phyloP scores from a whole-genome alignment of 1,140 invertebrate genomes.

The Eupeodes corollae region DNA sequence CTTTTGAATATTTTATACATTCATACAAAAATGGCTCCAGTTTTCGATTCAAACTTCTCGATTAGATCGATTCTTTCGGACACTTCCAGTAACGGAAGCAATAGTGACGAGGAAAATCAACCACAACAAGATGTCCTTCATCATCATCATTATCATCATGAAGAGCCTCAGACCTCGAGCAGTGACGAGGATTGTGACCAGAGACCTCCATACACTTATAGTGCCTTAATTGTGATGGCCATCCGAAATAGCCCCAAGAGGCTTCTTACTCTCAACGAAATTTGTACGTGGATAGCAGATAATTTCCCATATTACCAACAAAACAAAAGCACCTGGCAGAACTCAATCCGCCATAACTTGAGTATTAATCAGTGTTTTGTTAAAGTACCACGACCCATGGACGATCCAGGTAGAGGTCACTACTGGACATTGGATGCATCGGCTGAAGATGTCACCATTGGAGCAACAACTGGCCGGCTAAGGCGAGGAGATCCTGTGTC shows the following conservation, averaged over 20 bases:
- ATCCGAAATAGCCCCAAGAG: slow-evolving; percentile 82
- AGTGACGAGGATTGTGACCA: no score
- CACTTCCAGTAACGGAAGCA: no score
- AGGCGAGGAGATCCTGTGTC: slow-evolving; percentile 13
- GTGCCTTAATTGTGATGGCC: slow-evolving; percentile 94
- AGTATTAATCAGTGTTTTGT: slow-evolving; percentile 28
- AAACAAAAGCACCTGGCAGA: slow-evolving; percentile 94
- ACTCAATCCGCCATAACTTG: slow-evolving; percentile 91
- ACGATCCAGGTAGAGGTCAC: slow-evolving; percentile 30
- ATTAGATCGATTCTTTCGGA: no score
- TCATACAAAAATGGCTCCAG: no score
- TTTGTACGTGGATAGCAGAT: slow-evolving; percentile 73
- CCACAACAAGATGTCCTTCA: no score
- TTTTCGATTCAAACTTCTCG: no score
- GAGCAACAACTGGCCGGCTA: slow-evolving; percentile 24
- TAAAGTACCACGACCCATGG: slow-evolving; percentile 20
- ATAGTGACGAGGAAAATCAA: no score
- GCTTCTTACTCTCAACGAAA: slow-evolving; percentile 73
- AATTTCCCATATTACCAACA: slow-evolving; percentile 87
- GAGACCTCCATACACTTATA: slow-evolving; percentile 85
- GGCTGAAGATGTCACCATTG: slow-evolving; percentile 27
- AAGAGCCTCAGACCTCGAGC: no score
- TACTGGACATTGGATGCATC: slow-evolving; percentile 29
- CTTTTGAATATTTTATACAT: no score
- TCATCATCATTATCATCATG: no score